These are phyloP conservation scores for Philonicus albiceps DNA, from an alignment of 2,888 invertebrate species.

Conservation along the genomic window DNA sequence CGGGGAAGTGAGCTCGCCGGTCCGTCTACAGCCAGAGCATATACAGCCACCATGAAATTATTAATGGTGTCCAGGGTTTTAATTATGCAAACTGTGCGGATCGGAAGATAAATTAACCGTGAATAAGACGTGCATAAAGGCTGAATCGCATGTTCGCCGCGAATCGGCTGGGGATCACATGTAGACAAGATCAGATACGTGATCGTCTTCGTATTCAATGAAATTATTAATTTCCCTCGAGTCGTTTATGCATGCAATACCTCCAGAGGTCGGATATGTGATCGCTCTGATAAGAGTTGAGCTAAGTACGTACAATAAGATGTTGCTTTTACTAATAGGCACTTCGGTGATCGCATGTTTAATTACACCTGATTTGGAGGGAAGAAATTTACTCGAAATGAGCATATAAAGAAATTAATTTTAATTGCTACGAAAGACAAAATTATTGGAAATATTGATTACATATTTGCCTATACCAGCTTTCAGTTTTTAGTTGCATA, in stretches of 20 bases:
- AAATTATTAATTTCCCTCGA: constrained; percentile 22
- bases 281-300: neutral
- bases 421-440: neutral
- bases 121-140: constrained; percentile 3
- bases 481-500: neutral
- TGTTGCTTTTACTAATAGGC: neutral
- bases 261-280: neutral
- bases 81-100: constrained; percentile 21
- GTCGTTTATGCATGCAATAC: constrained; percentile 11
- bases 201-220: constrained; percentile 26
- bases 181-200: constrained; percentile 39
- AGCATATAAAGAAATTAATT: neutral
- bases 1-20: neutral
- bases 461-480: neutral
- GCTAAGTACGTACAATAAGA: neutral
- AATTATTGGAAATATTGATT: neutral
- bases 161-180: constrained; percentile 23
- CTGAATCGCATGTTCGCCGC: constrained; percentile 9
- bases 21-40: neutral
- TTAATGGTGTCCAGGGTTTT: constrained; percentile 23
- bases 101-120: constrained; percentile 1
- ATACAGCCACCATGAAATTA: constrained; percentile 20
- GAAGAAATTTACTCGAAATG: neutral
- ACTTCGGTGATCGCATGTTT: neutral
- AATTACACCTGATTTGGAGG: neutral